phyloP scores from a whole-genome alignment of 2,113 vertebrate genomes.

The Nyctereutes procyonoides region DNA sequence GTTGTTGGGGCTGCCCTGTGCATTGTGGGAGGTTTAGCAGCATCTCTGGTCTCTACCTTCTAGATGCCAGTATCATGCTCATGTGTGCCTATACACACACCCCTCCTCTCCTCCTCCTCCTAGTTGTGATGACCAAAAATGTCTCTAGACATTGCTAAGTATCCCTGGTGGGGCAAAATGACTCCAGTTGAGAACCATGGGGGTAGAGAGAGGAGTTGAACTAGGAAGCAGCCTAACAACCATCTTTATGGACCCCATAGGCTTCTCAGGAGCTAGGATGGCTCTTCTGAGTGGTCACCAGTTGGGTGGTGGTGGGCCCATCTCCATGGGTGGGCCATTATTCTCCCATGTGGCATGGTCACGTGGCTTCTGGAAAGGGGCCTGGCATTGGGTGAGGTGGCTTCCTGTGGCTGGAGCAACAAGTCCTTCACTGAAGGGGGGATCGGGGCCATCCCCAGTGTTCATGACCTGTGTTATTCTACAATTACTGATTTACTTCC shows the following conservation, averaged over 20 bases:
- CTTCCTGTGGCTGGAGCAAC: not conserved
- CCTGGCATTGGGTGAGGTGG: not conserved
- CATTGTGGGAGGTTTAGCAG: not conserved
- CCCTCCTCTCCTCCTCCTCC: not conserved
- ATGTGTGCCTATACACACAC: not conserved
- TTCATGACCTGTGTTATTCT: not conserved
- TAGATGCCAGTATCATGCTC: not conserved
- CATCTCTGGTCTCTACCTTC: not conserved
- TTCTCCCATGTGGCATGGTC: not conserved
- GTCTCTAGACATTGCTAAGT: not conserved
- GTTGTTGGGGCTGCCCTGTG: not conserved
- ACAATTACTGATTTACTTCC: not conserved
- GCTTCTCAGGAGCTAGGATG: not conserved
- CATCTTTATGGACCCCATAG: not conserved
- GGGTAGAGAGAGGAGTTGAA: not conserved
- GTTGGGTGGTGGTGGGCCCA: not conserved
- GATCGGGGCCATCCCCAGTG: not conserved
- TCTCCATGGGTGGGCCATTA: not conserved
- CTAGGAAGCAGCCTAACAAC: not conserved
- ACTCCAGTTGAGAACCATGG: not conserved
- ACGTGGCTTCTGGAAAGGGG: not conserved
- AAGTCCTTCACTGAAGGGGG: not conserved
- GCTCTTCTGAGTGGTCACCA: not conserved
- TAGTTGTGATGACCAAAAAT: not conserved
- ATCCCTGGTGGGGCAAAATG: not conserved